These are phyloP conservation scores for Isotomurus palustris DNA, from an alignment of 2,888 invertebrate species.

Conservation along the genomic window DNA sequence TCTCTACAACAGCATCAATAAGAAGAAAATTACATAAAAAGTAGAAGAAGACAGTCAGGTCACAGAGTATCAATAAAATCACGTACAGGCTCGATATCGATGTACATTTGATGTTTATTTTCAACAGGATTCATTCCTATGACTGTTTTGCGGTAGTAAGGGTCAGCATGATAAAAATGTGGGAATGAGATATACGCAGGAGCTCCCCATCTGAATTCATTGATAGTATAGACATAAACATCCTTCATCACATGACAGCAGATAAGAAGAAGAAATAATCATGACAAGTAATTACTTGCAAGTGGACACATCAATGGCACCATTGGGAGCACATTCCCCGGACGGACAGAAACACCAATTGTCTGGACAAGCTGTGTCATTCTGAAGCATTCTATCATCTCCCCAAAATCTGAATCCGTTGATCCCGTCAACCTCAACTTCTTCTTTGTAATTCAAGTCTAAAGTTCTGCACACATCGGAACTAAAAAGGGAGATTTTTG, in stretches of 20 bases:
- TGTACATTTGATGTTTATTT: conserved; percentile 65
- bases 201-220: conserved; percentile 67
- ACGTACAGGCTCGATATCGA: conserved; percentile 66
- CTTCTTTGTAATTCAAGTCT: conserved; percentile 60
- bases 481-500: conserved; percentile 61
- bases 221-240: too few relatives aligned
- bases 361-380: conserved; percentile 59
- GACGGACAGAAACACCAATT: conserved; percentile 63
- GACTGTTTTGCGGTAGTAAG: conserved; percentile 60
- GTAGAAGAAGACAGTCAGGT: conserved; percentile 7
- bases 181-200: conserved; percentile 77
- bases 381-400: conserved; percentile 65
- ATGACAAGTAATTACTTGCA: conserved; percentile 53
- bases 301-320: conserved; percentile 66
- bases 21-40: too few relatives aligned
- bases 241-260: conserved; percentile 8
- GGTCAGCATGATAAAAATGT: conserved; percentile 72
- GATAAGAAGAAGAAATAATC: neutral
- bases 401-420: conserved; percentile 61
- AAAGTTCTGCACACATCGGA: conserved; percentile 66
- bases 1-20: too few relatives aligned
- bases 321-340: conserved; percentile 50
- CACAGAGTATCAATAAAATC: neutral
- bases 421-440: conserved; percentile 56
- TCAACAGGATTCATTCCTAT: conserved; percentile 64